Evolutionary conservation across 2,888 invertebrate genomes (phyloP).

Genomic region (Rhingia rostrata): DNA sequence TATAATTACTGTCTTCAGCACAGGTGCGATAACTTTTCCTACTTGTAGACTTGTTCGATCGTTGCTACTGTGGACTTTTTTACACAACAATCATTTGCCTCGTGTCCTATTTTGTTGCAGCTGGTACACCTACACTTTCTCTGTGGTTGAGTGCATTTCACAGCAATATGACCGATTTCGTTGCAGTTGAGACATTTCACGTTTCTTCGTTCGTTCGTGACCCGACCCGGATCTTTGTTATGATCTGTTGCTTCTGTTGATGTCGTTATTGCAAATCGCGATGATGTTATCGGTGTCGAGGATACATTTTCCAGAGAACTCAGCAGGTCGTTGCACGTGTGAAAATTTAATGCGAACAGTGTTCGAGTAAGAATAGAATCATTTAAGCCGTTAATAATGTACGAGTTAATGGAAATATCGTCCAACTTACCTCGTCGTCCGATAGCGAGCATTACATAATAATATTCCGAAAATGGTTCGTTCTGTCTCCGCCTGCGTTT

Average conservation of each 20-base stretch:
- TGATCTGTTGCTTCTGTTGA: no score
- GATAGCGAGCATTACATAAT: constrained; percentile 62
- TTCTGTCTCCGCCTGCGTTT: no score
- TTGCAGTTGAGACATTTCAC: constrained; percentile 55
- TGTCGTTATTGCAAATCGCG: no score
- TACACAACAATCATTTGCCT: constrained; percentile 48
- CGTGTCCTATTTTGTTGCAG: constrained; percentile 53
- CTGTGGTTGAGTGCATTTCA: constrained; percentile 50
- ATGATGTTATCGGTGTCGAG: constrained; percentile 1
- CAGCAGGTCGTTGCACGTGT: no score
- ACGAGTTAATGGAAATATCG: constrained; percentile 67
- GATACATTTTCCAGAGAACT: constrained; percentile 58
- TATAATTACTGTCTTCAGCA: constrained; percentile 40
- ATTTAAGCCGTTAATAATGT: constrained; percentile 66
- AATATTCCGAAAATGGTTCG: constrained; percentile 62
- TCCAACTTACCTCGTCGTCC: constrained; percentile 59
- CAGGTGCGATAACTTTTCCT: constrained; percentile 26
- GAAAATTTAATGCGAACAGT: constrained; percentile 39
- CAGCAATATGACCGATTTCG: constrained; percentile 48
- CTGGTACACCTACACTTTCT: constrained; percentile 28
- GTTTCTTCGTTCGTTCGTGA: constrained; percentile 1
- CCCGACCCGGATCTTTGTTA: no score
- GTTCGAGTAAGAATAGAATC: constrained; percentile 55
- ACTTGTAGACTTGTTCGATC: neutral
- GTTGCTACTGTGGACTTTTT: constrained; percentile 31